Base-by-base conservation (phyloP, 1,140 invertebrate species). In the Pemphigus obesinymphae region DNA sequence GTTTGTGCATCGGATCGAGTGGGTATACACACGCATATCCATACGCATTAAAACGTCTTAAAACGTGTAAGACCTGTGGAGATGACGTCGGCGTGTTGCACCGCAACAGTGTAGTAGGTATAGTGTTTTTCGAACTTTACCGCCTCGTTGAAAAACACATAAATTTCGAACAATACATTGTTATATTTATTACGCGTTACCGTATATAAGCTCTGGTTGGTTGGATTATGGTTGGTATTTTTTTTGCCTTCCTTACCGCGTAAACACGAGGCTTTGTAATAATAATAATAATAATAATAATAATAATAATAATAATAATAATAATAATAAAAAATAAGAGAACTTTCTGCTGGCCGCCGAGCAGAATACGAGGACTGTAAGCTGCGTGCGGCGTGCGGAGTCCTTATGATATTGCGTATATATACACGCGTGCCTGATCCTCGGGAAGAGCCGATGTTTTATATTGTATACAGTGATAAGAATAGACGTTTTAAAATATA, bases 111-210 rank as follows among this genome's bases (percentile, higher is more conserved):
- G n/a, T n/a, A n/a, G n/a, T 23, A 29, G 37, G 23, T 45, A 70
- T n/a, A 70, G 45, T 70, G 45, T 70, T 70, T 70, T 45, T 70
- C 37, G 68, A 70, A 70, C 68, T 70, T 70, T 70, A 43, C 40
- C 72, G 50, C 31, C n/a, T 75, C 48, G 72, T 50, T 75, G 50
- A 75, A 75, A 75, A 75, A 75, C 37, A 75, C 72, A 75, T 75
- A 75, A 75, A 75, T 75, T 75, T 53, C 50, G 8, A 45, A 55
- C 50, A 75, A 75, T 53, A 75, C 72, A 50, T 37, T 50, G 43
- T 75, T 45, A 13, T 75, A 75, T 75, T 75, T 75, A 75, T 75
- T 75, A 53, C 50, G 26, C 72, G 72, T 75, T 75, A 75, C 72
- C 31, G 72, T 75, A 50, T n/a, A n/a, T 75, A 70, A 45, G 72